Evolutionary conservation across 64 coral and sea anemone genomes (phyloP).

Genomic region (Stichodactyla helianthus): DNA sequence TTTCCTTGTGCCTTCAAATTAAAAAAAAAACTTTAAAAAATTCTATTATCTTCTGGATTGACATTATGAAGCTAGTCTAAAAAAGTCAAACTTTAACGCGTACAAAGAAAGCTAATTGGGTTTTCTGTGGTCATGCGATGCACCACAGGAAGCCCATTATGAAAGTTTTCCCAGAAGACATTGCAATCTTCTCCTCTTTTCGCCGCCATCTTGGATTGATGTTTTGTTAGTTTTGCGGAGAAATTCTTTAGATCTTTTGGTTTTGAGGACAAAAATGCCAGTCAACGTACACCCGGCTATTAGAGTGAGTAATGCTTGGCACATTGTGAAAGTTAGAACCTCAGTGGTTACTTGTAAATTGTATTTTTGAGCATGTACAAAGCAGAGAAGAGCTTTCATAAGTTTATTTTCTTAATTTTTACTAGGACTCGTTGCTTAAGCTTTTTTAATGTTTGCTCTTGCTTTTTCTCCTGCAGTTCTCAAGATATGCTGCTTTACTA

Average conservation of each 20-base stretch:
- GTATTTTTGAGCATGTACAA: background rate
- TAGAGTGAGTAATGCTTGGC: background rate
- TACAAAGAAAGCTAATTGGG: too few species aligned
- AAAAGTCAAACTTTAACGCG: too few species aligned
- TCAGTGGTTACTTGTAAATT: background rate
- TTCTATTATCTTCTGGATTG: too few species aligned
- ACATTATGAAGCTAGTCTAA: too few species aligned
- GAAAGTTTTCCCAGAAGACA: background rate
- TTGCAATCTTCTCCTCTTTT: background rate
- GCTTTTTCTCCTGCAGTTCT: slow-evolving; percentile 55
- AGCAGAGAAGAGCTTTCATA: background rate
- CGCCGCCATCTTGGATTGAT: slow-evolving; percentile 18
- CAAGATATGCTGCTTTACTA: slow-evolving; percentile 81
- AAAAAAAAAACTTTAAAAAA: too few species aligned
- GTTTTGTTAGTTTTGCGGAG: background rate
- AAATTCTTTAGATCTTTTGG: background rate
- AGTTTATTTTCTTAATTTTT: background rate
- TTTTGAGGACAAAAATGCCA: slow-evolving; percentile 1
- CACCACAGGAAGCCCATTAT: background rate
- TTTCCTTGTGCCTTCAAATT: too few species aligned
- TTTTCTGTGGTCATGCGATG: background rate
- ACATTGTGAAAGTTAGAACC: background rate
- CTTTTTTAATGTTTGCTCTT: background rate
- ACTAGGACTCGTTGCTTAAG: background rate
- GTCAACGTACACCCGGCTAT: slow-evolving; percentile 20